A percentile compares a stretch with the other conserved stretches of the same genome.
These are phyloP conservation scores for Calephelis perditalis DNA, from an alignment of 2,888 invertebrate species.

Conservation along the genomic window DNA sequence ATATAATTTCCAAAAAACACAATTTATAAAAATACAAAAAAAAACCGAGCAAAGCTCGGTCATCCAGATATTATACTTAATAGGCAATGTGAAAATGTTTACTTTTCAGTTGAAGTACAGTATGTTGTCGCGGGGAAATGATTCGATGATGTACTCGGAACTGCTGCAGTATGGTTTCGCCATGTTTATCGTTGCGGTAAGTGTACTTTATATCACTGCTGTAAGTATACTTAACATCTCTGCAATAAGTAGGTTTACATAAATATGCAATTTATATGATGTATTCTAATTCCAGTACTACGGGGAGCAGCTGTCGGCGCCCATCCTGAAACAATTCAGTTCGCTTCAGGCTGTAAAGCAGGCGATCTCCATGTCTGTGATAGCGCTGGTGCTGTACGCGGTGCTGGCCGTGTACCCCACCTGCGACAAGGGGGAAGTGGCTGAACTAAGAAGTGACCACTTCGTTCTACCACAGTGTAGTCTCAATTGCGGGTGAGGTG, in stretches of 20 bases:
- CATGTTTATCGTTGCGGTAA: conserved; percentile 26
- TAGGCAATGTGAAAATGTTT: no score
- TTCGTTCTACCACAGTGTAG: conserved; percentile 33
- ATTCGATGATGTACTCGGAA: conserved; percentile 18
- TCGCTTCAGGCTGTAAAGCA: conserved; percentile 24
- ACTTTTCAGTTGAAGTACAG: conserved; percentile 29
- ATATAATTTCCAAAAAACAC: no score
- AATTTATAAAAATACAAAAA: no score
- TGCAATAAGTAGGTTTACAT: no score
- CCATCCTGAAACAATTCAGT: conserved; percentile 25
- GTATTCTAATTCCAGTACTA: conserved; percentile 23
- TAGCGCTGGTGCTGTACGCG: conserved; percentile 19
- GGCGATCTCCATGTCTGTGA: conserved; percentile 22
- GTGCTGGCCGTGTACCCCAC: conserved; percentile 15
- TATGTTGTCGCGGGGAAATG: conserved; percentile 17
- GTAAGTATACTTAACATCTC: no score
- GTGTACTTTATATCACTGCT: background rate
- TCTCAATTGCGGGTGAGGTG: conserved; percentile 32
- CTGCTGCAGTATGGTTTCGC: conserved; percentile 21
- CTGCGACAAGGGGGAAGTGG: conserved; percentile 30
- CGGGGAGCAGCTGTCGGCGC: conserved; percentile 30
- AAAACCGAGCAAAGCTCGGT: no score
- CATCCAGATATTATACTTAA: no score
- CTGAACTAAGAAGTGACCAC: conserved; percentile 23
- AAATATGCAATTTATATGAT: no score